These are phyloP conservation scores for Galleria mellonella DNA, from an alignment of 1,140 invertebrate species.

Conservation along the genomic window DNA sequence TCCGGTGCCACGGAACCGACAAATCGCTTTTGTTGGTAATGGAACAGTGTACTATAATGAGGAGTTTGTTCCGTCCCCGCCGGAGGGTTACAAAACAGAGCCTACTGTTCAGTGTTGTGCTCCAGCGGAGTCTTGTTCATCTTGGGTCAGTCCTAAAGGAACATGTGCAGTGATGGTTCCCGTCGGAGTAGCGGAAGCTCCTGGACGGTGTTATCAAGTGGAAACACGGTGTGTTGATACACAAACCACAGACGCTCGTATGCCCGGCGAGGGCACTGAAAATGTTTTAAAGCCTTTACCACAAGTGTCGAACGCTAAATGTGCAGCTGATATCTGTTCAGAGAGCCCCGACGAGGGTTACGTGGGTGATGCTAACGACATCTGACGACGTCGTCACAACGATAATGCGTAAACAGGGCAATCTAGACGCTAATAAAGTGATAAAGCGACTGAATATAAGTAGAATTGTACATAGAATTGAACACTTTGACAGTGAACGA, in stretches of 20 bases:
- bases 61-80: conserved; percentile 81
- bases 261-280: conserved; percentile 50
- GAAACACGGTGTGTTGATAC: conserved; percentile 74
- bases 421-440: conserved; percentile 60
- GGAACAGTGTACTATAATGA: conserved; percentile 72
- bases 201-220: conserved; percentile 55
- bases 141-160: conserved; percentile 57
- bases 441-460: conserved; percentile 70
- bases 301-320: conserved; percentile 65
- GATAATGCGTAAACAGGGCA: conserved; percentile 61
- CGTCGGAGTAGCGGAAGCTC: conserved; percentile 48
- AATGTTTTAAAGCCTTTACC: conserved; percentile 56
- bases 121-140: conserved; percentile 41
- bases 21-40: conserved; percentile 59
- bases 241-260: conserved; percentile 71
- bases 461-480: conserved; percentile 51
- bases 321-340: conserved; percentile 77
- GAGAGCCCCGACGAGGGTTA: conserved; percentile 93
- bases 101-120: conserved; percentile 48
- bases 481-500: too few species aligned
- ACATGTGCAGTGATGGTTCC: conserved; percentile 62
- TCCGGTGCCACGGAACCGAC: conserved; percentile 74
- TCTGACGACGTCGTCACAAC: conserved; percentile 77
- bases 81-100: conserved; percentile 78
- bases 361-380: conserved; percentile 83